These are phyloP conservation scores for Deilephila elpenor DNA, from an alignment of 2,888 invertebrate genomes.

Conservation along the genomic window DNA sequence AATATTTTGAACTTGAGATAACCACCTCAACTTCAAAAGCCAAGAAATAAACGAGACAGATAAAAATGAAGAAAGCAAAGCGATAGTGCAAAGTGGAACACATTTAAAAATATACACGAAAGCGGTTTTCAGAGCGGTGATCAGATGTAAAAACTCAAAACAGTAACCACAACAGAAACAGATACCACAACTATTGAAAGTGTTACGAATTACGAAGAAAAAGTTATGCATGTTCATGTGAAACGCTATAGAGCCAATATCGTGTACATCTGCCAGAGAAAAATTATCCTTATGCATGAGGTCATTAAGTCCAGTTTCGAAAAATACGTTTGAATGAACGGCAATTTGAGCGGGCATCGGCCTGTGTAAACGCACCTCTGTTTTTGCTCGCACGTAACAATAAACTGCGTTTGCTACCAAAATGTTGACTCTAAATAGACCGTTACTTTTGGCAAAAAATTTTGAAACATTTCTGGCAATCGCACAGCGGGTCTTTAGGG, in stretches of 20 bases:
- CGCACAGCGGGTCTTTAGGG: conserved; percentile 21
- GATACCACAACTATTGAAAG: conserved; percentile 30
- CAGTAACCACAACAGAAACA: background rate
- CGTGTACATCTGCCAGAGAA: background rate
- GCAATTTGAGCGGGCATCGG: conserved; percentile 44
- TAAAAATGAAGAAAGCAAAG: background rate
- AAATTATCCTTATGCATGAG: conserved; percentile 29
- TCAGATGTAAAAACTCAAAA: background rate
- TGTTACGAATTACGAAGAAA: conserved; percentile 34
- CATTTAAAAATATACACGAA: background rate
- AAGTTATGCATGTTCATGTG: conserved; percentile 21
- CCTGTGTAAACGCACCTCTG: conserved; percentile 48
- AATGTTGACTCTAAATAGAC: conserved; percentile 53
- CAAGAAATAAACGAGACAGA: background rate
- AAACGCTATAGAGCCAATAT: conserved; percentile 6
- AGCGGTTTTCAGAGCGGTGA: background rate
- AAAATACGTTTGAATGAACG: conserved; percentile 29
- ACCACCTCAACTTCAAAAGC: background rate
- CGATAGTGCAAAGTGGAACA: no score
- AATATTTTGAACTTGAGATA: background rate
- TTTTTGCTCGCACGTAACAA: conserved; percentile 54
- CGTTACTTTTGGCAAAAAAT: conserved; percentile 56
- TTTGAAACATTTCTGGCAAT: conserved; percentile 43
- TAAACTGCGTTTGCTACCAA: conserved; percentile 47
- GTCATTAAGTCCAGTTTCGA: conserved; percentile 35